Evolutionary conservation across 2,888 invertebrate species (phyloP).

Genomic region (Bembecia ichneumoniformis): DNA sequence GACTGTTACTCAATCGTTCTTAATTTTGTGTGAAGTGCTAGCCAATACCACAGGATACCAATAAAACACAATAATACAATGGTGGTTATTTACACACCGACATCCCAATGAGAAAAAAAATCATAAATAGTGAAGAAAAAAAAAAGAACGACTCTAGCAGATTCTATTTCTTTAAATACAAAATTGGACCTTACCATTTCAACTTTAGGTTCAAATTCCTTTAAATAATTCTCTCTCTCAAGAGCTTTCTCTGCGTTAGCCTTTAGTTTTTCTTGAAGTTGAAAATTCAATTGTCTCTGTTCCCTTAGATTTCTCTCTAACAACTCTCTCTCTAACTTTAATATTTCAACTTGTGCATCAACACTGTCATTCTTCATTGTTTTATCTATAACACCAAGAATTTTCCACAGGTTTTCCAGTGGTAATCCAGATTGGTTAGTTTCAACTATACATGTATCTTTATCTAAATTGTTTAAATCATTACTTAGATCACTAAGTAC

Average conservation of each 20-base stretch:
- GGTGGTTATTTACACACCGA: too few species aligned
- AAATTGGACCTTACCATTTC: conserved; percentile 44
- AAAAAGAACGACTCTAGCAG: too few species aligned
- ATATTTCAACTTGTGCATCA: conserved; percentile 20
- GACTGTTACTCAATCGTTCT: too few species aligned
- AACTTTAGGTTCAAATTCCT: conserved; percentile 63
- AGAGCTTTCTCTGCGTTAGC: conserved; percentile 49
- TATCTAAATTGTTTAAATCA: background rate
- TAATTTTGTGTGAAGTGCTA: too few species aligned
- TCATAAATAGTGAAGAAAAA: too few species aligned
- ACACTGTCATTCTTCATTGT: background rate
- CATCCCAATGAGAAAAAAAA: too few species aligned
- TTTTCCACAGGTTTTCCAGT: background rate
- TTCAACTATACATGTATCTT: background rate
- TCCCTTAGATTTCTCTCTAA: conserved; percentile 49
- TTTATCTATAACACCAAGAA: background rate
- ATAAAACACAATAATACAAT: too few species aligned
- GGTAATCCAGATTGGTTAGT: background rate
- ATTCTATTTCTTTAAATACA: too few species aligned
- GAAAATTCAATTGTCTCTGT: conserved; percentile 46
- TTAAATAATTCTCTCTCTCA: conserved; percentile 48
- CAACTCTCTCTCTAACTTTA: conserved; percentile 45
- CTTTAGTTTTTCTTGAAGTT: conserved; percentile 42
- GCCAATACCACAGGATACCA: too few species aligned
- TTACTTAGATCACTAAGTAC: background rate